Conservation (phyloP, 2,797 vertebrate genomes). For the Brachyrhaphis roseni region DNA sequence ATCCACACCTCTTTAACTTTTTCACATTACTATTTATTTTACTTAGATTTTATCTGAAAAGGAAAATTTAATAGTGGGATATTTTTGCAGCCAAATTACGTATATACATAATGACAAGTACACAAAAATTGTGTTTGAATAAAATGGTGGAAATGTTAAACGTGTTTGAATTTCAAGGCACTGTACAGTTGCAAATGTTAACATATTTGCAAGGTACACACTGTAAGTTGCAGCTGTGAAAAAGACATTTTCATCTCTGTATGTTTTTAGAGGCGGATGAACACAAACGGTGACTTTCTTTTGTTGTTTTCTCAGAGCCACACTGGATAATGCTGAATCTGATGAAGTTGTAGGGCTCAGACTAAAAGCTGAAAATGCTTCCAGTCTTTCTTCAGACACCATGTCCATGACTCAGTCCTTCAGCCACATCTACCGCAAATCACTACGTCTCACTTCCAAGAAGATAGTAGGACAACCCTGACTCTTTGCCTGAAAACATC, state of each 20-base stretch:
- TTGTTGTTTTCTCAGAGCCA: conserved; percentile 55
- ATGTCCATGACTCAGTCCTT: conserved; percentile 68
- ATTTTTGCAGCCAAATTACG: neutral
- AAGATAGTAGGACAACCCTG: conserved; percentile 84
- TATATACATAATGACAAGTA: neutral
- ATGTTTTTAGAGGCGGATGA: neutral
- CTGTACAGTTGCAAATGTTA: neutral
- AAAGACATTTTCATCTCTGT: neutral
- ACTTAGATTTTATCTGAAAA: neutral
- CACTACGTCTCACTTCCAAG: conserved; percentile 87
- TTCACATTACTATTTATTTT: neutral
- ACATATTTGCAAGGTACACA: neutral
- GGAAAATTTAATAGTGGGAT: too few relatives aligned
- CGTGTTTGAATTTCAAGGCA: neutral
- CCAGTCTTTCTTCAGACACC: conserved; percentile 58
- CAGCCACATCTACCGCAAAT: conserved; percentile 87
- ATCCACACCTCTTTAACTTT: neutral
- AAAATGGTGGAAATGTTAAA: neutral
- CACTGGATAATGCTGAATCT: conserved; percentile 69
- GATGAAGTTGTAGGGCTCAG: conserved; percentile 74
- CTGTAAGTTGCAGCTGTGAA: neutral
- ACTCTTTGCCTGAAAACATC: neutral
- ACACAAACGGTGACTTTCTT: neutral
- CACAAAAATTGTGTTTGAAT: neutral
- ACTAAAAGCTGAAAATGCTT: conserved; percentile 37